These are phyloP conservation scores for Xyrichtys novacula DNA, from an alignment of 2,797 vertebrate genomes.

Conservation along the genomic window DNA sequence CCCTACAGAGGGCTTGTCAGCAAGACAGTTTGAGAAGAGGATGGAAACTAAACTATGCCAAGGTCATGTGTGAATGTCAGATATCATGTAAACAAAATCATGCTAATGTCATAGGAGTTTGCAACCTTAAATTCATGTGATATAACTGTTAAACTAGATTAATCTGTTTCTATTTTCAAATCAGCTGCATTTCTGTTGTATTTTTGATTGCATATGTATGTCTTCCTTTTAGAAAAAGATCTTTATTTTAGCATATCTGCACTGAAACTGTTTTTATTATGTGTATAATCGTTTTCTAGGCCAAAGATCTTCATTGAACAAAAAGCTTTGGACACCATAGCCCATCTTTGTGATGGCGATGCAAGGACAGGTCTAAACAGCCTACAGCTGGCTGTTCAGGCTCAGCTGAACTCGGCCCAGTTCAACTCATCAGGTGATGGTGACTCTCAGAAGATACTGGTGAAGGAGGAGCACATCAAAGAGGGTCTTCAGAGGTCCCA, in stretches of 20 bases:
- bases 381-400: constrained; percentile 95
- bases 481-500: constrained; percentile 97
- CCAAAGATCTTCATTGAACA: constrained; percentile 88
- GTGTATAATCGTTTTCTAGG: constrained; percentile 71
- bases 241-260: background rate
- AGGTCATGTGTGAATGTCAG: background rate
- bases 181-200: background rate
- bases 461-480: constrained; percentile 93
- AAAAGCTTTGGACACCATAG: constrained; percentile 92
- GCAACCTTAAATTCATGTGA: background rate
- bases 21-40: constrained; percentile 1
- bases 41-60: background rate
- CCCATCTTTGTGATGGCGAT: constrained; percentile 94
- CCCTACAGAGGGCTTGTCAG: constrained; percentile 3
- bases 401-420: constrained; percentile 79
- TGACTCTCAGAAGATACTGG: constrained; percentile 74
- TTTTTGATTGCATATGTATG: background rate
- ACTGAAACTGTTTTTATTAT: too few species aligned
- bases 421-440: background rate
- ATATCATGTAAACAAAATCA: too few species aligned
- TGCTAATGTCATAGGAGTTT: background rate
- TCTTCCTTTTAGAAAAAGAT: background rate
- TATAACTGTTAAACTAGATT: background rate
- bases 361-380: constrained; percentile 92
- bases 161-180: too few species aligned